Conservation (phyloP, 2,888 invertebrate species). For the Aradus depressus region DNA sequence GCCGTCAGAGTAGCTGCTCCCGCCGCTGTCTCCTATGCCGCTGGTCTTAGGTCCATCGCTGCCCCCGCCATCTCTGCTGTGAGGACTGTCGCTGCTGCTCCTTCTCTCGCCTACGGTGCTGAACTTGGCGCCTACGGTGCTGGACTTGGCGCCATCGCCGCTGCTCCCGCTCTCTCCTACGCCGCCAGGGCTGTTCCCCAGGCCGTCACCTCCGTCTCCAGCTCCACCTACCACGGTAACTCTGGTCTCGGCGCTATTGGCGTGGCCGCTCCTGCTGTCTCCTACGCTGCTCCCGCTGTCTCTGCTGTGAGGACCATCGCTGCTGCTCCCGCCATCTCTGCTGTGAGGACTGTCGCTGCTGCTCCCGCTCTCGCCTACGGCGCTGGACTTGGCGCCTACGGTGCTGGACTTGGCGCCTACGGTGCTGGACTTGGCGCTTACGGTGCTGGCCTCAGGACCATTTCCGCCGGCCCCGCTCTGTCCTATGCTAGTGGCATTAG, state of each 20-base stretch:
- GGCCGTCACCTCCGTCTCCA: conserved; percentile 24
- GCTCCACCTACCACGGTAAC: conserved; percentile 22
- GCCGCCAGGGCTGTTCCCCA: conserved; percentile 11
- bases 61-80: conserved; percentile 21
- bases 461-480: conserved; percentile 36
- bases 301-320: conserved; percentile 8
- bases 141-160: conserved; percentile 4
- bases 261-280: conserved; percentile 34
- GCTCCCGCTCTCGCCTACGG: conserved; percentile 18
- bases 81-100: conserved; percentile 11
- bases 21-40: conserved; percentile 25
- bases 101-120: conserved; percentile 9
- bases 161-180: conserved; percentile 14
- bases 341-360: conserved; percentile 9
- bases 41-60: conserved; percentile 13
- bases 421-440: conserved; percentile 17
- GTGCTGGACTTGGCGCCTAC: conserved; percentile 31
- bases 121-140: conserved; percentile 14
- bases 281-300: conserved; percentile 20
- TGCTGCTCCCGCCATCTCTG: conserved; percentile 19
- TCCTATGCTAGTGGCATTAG: conserved; percentile 20
- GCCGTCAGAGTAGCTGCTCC: conserved; percentile 22
- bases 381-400: conserved; percentile 36
- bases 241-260: conserved; percentile 20
- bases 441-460: conserved; percentile 27